Conservation (phyloP, 2,797 vertebrate genomes). For the Tapirus indicus region DNA sequence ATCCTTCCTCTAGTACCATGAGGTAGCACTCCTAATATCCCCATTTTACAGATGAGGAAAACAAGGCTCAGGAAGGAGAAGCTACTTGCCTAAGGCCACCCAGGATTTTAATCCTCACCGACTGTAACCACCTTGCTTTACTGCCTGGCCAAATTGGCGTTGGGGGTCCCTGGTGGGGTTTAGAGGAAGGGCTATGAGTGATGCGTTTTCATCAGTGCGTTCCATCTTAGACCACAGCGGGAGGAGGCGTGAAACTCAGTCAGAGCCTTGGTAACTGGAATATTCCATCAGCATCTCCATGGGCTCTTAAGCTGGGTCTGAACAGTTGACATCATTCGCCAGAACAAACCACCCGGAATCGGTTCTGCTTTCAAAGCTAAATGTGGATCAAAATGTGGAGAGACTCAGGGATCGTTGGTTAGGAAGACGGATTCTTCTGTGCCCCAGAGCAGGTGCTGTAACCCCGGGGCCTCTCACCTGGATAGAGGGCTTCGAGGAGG, state of each 20-base stretch:
- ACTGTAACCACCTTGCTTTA: background rate
- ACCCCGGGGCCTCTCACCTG: background rate
- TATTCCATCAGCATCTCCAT: background rate
- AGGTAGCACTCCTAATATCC: rapidly evolving
- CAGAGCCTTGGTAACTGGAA: background rate
- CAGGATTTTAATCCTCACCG: background rate
- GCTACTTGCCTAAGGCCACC: background rate
- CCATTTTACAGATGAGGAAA: background rate
- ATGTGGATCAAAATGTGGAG: background rate
- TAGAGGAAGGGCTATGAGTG: background rate
- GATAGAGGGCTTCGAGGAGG: background rate
- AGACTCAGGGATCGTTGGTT: rapidly evolving
- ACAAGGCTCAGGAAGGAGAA: background rate
- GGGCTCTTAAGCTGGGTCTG: background rate
- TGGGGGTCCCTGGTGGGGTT: background rate
- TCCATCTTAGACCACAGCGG: rapidly evolving
- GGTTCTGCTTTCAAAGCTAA: background rate
- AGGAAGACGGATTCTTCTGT: background rate
- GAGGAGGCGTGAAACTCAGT: background rate
- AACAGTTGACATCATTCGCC: background rate
- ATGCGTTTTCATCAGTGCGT: background rate
- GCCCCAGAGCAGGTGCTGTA: background rate
- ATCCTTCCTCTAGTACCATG: rapidly evolving
- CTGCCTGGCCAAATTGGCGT: background rate
- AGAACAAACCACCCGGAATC: background rate